These are phyloP conservation scores for Cyrtonyx montezumae DNA, from an alignment of 2,113 vertebrate genomes.

Conservation along the genomic window DNA sequence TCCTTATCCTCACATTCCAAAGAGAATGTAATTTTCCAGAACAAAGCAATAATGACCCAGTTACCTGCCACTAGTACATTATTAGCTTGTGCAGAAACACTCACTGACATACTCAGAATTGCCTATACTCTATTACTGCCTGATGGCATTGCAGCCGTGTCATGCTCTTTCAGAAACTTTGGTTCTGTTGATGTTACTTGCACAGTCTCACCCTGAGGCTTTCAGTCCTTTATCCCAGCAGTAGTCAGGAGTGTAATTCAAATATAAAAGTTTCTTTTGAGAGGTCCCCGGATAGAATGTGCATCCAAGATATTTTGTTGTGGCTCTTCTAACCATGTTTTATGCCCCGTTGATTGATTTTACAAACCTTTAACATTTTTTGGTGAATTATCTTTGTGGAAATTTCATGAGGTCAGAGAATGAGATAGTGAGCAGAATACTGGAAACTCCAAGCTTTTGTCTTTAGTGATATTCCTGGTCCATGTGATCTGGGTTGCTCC, in stretches of 20 bases:
- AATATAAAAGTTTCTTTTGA: not conserved
- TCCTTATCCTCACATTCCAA: not conserved
- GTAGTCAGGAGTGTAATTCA: not conserved
- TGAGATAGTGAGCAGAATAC: not conserved
- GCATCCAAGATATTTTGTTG: not conserved
- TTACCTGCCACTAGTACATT: not conserved
- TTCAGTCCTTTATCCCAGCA: not conserved
- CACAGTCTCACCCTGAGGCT: not conserved
- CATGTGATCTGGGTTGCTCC: not conserved
- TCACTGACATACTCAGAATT: not conserved
- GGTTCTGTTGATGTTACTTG: not conserved
- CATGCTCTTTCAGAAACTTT: not conserved
- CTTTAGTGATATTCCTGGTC: not conserved
- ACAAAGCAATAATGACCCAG: not conserved
- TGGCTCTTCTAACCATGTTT: not conserved
- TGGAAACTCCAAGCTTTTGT: not conserved
- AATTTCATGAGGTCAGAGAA: not conserved
- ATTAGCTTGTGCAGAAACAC: not conserved
- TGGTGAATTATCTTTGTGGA: not conserved
- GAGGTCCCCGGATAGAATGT: not conserved
- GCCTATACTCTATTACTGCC: not conserved
- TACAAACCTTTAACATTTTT: not conserved
- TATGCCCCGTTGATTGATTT: not conserved
- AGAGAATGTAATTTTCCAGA: not conserved
- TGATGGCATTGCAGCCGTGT: slow-evolving; percentile 17